These are phyloP conservation scores for Pseudocheirus occidentalis DNA, from an alignment of 2,797 vertebrate species.

Conservation along the genomic window DNA sequence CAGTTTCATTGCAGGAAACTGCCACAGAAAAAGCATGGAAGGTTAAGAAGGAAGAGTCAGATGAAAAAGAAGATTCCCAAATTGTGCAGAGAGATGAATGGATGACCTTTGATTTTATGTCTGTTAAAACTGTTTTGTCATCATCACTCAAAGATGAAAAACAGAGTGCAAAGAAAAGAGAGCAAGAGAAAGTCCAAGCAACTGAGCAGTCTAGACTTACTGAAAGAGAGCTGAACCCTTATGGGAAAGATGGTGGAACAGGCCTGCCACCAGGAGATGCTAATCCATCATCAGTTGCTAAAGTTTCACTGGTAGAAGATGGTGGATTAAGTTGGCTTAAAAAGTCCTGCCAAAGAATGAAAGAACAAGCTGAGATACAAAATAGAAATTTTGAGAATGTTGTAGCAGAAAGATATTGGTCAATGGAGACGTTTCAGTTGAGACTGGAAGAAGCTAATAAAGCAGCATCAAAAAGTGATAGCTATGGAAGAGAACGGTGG, in stretches of 20 bases:
- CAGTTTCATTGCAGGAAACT: constrained; percentile 74
- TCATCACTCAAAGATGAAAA: too few species aligned
- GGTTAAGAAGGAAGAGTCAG: constrained; percentile 78
- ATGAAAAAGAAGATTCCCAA: constrained; percentile 64
- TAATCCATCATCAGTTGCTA: too few species aligned
- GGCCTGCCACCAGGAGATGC: too few species aligned
- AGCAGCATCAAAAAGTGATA: constrained; percentile 82
- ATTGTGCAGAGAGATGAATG: constrained; percentile 62
- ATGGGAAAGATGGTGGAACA: too few species aligned
- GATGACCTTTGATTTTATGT: too few species aligned
- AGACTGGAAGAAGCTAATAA: constrained; percentile 92
- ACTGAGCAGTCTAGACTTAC: too few species aligned
- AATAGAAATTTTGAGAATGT: constrained; percentile 91
- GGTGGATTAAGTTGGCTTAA: constrained; percentile 95
- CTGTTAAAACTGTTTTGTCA: too few species aligned
- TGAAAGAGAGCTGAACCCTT: neutral
- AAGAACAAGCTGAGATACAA: constrained; percentile 95
- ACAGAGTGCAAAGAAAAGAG: too few species aligned
- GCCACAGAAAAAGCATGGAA: constrained; percentile 87
- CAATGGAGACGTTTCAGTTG: constrained; percentile 92
- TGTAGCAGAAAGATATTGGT: constrained; percentile 95
- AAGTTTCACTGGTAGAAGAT: constrained; percentile 89
- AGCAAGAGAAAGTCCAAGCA: too few species aligned
- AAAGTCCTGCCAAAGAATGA: constrained; percentile 96
- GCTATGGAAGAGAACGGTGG: constrained; percentile 78